phyloP scores from a whole-genome alignment of 2,888 invertebrate genomes.

The Zaprionus lineosus region DNA sequence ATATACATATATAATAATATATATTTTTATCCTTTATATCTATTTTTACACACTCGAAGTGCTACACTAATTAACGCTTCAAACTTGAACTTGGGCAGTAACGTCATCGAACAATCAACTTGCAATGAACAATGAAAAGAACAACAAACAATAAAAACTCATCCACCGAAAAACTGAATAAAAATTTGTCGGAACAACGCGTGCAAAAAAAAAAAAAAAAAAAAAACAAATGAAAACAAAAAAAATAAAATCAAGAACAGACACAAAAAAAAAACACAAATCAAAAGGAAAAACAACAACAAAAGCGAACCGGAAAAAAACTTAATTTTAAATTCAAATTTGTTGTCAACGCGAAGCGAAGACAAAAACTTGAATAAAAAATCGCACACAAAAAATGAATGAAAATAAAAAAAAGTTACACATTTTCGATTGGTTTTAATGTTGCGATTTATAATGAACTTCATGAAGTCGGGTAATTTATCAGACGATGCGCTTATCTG shows the following conservation, averaged over 20 bases:
- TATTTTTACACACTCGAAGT: slow-evolving; percentile 45
- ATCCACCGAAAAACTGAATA: slow-evolving; percentile 56
- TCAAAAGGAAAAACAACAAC: slow-evolving; percentile 16
- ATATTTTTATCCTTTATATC: slow-evolving; percentile 10
- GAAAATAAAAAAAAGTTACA: slow-evolving; percentile 5
- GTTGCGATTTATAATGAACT: slow-evolving; percentile 27
- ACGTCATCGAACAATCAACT: slow-evolving; percentile 63
- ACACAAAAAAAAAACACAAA: slow-evolving; percentile 14
- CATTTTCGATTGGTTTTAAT: slow-evolving; percentile 38
- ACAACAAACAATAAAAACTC: slow-evolving; percentile 61
- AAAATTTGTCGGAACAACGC: slow-evolving; percentile 28
- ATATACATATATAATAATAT: too few species aligned
- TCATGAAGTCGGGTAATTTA: slow-evolving; percentile 25
- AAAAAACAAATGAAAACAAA: slow-evolving; percentile 10
- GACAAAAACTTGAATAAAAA: slow-evolving; percentile 18
- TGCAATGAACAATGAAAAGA: slow-evolving; percentile 68
- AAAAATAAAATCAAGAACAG: too few species aligned
- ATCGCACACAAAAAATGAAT: slow-evolving; percentile 9
- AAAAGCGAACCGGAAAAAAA: slow-evolving; percentile 15
- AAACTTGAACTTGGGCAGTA: slow-evolving; percentile 71
- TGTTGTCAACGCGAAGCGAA: slow-evolving; percentile 35
- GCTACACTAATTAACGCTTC: slow-evolving; percentile 54
- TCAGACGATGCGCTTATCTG: slow-evolving; percentile 49
- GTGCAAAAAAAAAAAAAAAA: slow-evolving; percentile 8
- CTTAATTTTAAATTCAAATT: slow-evolving; percentile 68